Evolutionary conservation across 37 sponge, comb jelly and placozoan genomes (phyloP), one percentile per base, ranked within the genome.

Genomic region (Cliona cf. orientalis): DNA sequence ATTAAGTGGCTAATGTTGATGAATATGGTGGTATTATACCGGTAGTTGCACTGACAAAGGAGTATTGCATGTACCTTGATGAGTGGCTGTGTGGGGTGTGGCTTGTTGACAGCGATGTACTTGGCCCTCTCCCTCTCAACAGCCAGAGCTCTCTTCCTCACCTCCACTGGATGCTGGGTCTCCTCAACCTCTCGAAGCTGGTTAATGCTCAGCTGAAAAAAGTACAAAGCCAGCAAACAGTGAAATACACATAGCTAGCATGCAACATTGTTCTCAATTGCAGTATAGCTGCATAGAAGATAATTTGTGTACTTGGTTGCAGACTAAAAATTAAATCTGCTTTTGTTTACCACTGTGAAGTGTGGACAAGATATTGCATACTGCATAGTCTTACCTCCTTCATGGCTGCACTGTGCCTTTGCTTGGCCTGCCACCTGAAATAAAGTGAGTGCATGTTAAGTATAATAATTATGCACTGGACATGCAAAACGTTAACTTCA

Each of bases 101-200:
- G 46, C 9, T 62, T 46, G 5, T 34, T 63, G 43, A 67, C 37
- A 22, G 80, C 84, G 5, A 75, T 23, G 64, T 74, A 60, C 31
- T 71, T 61, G 17, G 83, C 84, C 69, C 88, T 78, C 46, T 45
- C 22, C 75, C 43, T 92, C 64, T 87, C 88, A 23, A 33, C 33
- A 46, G 78, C 84, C 19, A 86, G 41, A 46, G 79, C 88, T 33
- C 63, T 39, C 79, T 57, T 72, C 58, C 80, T 59, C 7, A 23
- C 28, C 12, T 69, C 28, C 28, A 73, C 0, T 23, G 58, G 11
- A 32, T 36, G 39, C 19, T 80, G 43, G 71, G 59, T 76, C 25
- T 1, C 9, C 71, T 44, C 43, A 65, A 29, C 62, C 53, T 55
- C 58, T 4, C 25, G 36, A 40, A 43, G 63, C 58, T 66, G 84